phyloP scores from a whole-genome alignment of 2,888 invertebrate species.

The Hirtodrosophila duncani region DNA sequence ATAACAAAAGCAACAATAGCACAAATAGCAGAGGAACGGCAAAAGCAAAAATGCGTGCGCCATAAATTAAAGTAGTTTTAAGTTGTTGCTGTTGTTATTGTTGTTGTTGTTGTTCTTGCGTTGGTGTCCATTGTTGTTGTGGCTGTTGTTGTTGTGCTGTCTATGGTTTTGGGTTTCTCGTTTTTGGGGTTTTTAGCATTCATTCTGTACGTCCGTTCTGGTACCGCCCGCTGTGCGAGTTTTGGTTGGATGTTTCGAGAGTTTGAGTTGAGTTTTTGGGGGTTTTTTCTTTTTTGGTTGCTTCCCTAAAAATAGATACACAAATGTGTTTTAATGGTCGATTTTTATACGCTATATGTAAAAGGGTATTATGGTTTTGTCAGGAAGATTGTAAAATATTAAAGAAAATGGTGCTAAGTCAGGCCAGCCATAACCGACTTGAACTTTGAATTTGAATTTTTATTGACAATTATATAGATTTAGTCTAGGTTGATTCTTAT shows the following conservation, averaged over 20 bases:
- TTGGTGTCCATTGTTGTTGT: slow-evolving; percentile 26
- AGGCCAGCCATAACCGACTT: too few relatives aligned
- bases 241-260: too few relatives aligned
- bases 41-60: slow-evolving; percentile 64
- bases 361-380: too few relatives aligned
- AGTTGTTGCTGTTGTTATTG: slow-evolving; percentile 31
- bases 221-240: slow-evolving; percentile 12
- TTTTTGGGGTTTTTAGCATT: slow-evolving; percentile 15
- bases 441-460: slow-evolving; percentile 26
- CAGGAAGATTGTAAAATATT: too few relatives aligned
- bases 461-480: too few relatives aligned
- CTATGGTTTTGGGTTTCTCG: slow-evolving; percentile 26
- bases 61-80: slow-evolving; percentile 72
- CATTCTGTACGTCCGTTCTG: slow-evolving; percentile 20
- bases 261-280: slow-evolving; percentile 21
- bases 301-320: slow-evolving; percentile 69
- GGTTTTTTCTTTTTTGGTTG: slow-evolving; percentile 35
- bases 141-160: slow-evolving; percentile 4
- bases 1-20: too few relatives aligned
- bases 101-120: slow-evolving; percentile 14
- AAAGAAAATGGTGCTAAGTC: too few relatives aligned
- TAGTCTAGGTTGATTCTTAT: too few relatives aligned
- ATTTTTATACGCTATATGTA: slow-evolving; percentile 52
- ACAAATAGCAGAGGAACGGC: too few relatives aligned
- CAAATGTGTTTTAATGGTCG: slow-evolving; percentile 73